Percentiles rank a stretch among this genome's conserved stretches.
phyloP scores from a whole-genome alignment of 2,113 vertebrate genomes.

The Trachemys scripta region DNA sequence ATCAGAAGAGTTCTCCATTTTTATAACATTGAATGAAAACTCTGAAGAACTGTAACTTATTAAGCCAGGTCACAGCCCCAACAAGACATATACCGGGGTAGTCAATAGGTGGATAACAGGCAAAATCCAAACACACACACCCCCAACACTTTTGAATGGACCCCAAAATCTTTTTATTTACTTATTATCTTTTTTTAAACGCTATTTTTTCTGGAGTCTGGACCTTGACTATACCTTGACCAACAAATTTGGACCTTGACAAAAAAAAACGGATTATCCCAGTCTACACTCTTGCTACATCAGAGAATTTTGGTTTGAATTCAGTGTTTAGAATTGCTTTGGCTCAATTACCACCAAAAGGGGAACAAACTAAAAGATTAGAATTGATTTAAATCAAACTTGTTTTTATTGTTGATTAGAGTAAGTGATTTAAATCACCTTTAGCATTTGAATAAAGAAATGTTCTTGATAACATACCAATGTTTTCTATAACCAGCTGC shows the following conservation, averaged over 20 bases:
- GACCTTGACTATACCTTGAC: too few species aligned
- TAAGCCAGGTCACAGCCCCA: constrained; percentile 18
- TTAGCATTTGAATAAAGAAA: constrained; percentile 58
- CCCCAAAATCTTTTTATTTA: too few species aligned
- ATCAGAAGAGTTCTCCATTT: neutral
- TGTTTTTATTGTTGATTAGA: constrained; percentile 36
- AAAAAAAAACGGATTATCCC: too few species aligned
- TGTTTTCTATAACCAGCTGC: constrained; percentile 65
- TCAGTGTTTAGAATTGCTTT: neutral
- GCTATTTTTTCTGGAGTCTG: too few species aligned
- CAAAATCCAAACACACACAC: too few species aligned
- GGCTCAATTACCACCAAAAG: constrained; percentile 41
- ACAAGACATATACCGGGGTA: neutral
- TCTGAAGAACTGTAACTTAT: neutral
- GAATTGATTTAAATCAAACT: constrained; percentile 12
- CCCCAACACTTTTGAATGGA: too few species aligned
- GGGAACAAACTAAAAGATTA: constrained; percentile 18
- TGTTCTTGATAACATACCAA: neutral
- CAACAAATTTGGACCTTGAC: too few species aligned
- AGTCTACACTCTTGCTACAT: constrained; percentile 9
- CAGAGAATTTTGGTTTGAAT: neutral
- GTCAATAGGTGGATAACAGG: neutral
- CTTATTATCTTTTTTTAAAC: too few species aligned
- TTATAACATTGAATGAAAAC: neutral
- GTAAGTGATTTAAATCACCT: constrained; percentile 51